Evolutionary conservation across 2,113 vertebrate genomes (phyloP).

Genomic region (Anolis carolinensis): DNA sequence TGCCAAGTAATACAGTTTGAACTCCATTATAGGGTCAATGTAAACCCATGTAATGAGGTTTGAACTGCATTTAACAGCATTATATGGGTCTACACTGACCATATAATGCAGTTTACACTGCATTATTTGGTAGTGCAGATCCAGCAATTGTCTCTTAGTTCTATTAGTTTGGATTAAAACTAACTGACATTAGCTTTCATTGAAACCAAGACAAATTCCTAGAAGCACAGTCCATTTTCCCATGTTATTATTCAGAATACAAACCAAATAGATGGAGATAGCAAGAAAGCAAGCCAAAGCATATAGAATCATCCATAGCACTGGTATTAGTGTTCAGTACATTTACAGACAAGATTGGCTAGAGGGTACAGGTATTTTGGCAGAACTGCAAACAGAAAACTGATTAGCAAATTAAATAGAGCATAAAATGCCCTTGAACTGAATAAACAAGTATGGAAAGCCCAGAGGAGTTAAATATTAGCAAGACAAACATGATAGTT

Average conservation of each 20-base stretch:
- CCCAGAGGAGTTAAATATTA: slow-evolving; percentile 25
- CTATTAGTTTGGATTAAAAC: no score
- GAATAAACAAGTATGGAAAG: slow-evolving; percentile 9
- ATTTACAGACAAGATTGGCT: not conserved
- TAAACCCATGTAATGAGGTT: no score
- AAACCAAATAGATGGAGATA: not conserved
- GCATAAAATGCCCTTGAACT: slow-evolving; percentile 29
- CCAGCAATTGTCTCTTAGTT: no score
- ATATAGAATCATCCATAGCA: not conserved
- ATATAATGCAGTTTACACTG: no score
- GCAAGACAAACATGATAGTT: not conserved
- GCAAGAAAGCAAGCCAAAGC: not conserved
- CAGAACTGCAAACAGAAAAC: slow-evolving; percentile 7
- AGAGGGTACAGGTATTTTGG: not conserved
- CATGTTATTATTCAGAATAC: not conserved
- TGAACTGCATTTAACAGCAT: no score
- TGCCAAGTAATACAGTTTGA: no score
- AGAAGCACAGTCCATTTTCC: not conserved
- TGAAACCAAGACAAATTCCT: not conserved
- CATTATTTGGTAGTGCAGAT: no score
- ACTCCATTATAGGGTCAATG: no score
- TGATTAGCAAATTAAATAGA: slow-evolving; percentile 25
- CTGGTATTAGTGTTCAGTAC: not conserved
- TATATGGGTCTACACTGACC: no score
- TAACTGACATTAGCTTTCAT: no score